Base-by-base conservation (phyloP, 1,140 invertebrate species). In the Meloidogyne exigua region DNA sequence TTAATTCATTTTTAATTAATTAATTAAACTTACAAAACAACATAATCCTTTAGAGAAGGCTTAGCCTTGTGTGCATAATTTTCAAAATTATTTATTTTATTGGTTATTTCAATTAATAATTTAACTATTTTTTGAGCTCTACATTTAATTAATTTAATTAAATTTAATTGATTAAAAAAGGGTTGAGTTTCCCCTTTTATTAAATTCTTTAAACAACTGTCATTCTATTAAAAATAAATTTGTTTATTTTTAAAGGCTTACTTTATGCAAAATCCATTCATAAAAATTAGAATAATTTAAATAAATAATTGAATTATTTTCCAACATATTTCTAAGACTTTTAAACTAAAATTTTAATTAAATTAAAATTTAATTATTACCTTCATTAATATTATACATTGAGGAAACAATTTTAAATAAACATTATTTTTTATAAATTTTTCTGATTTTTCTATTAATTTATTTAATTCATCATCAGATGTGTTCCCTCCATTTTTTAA, bases 1-100 rank as follows among this genome's bases (percentile, higher is more conserved):
- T n/a, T n/a, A n/a, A n/a, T n/a, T n/a, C n/a, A n/a, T n/a, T n/a
- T 32, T 32, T 32, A 32, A 32, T 32, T 3, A 32, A 32, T n/a
- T n/a, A 32, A 32, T 32, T 3, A 57, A 73, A 64, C 23, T 25
- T n/a, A 73, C 72, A 73, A 73, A 15, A 73, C 28, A 64, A 73
- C 65, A 23, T 64, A 42, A 15, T 73, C 72, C 7, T 32, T 49
- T 28, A 73, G 36, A 3, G 72, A 65, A 28, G 72, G 72, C 23
- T 73, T 23, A 12, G 72, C 11, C 0, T 18, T 64, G 23, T 39
- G 57, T 10, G 65, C 72, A 32, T 73, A 73, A 36, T 26, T 36
- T 21, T 57, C 57, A 65, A 73, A 73, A 25, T 12, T 26, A 65
- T 64, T 36, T 23, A 73, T 73, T 36, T 36, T 62, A 4, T 26